Conservation (phyloP, 1,140 invertebrate species). For the Uloborus diversus region DNA sequence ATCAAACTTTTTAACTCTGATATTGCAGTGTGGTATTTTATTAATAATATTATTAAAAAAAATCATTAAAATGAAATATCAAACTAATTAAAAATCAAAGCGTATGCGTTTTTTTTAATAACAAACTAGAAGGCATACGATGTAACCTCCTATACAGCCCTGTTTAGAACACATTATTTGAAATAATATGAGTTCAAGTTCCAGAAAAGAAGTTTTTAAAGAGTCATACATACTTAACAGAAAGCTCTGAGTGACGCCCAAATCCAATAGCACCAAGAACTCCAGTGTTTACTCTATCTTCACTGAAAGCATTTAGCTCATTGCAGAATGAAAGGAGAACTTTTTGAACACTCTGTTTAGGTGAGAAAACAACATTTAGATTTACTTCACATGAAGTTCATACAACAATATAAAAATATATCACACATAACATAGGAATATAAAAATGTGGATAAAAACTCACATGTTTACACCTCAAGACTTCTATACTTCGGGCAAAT, state of each 20-base stretch:
- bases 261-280: slow-evolving; percentile 4
- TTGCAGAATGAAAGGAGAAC: background rate
- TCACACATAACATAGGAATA: no score
- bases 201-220: background rate
- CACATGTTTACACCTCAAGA: no score
- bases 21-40: background rate
- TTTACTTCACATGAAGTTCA: no score
- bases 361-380: background rate
- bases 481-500: no score
- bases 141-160: no score
- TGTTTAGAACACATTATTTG: background rate
- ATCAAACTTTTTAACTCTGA: background rate
- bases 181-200: background rate
- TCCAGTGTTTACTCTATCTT: background rate
- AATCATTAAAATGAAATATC: background rate
- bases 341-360: slow-evolving; percentile 8
- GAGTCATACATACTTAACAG: slow-evolving; percentile 20
- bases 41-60: background rate
- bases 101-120: background rate
- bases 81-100: background rate
- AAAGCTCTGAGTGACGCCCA: background rate
- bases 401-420: no score
- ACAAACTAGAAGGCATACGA: background rate
- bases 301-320: background rate
- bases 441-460: no score